Percentiles rank a stretch among this genome's conserved stretches.
Evolutionary conservation across 2,797 vertebrate genomes (phyloP).

Genomic region (Phaenicophaeus curvirostris): DNA sequence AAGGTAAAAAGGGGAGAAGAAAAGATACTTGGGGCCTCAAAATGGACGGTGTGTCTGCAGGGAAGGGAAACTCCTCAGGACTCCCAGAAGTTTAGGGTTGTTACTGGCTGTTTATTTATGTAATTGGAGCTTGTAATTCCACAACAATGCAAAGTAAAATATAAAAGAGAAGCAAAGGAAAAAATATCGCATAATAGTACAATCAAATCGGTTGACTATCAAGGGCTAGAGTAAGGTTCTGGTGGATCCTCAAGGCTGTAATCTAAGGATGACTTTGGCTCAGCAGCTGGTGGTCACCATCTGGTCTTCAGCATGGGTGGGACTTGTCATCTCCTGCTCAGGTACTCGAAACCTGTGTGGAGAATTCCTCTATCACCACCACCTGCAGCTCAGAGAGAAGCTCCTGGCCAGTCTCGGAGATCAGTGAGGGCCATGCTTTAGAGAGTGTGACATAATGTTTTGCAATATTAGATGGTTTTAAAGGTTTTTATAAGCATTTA

Average conservation of each 20-base stretch:
- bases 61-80: conserved; percentile 25
- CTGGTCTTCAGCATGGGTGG: not conserved
- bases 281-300: not conserved
- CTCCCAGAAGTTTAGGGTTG: not conserved
- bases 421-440: rapidly evolving
- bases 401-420: not conserved
- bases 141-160: not conserved
- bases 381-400: not conserved
- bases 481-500: not conserved
- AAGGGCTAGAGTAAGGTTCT: not conserved
- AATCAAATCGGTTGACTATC: not conserved
- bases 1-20: not conserved
- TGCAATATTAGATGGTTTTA: not conserved
- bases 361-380: not conserved
- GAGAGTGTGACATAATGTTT: not conserved
- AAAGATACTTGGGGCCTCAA: not conserved
- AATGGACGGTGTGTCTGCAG: conserved; percentile 8
- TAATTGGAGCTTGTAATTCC: conserved; percentile 33
- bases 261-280: not conserved
- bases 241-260: not conserved
- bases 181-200: not conserved
- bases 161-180: not conserved
- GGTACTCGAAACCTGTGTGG: rapidly evolving
- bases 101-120: conserved; percentile 29
- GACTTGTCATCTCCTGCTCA: not conserved